A percentile compares a stretch with the other conserved stretches of the same genome.
Conservation (phyloP, 2,113 vertebrate genomes). For the Ptilorrhoa leucosticta region DNA sequence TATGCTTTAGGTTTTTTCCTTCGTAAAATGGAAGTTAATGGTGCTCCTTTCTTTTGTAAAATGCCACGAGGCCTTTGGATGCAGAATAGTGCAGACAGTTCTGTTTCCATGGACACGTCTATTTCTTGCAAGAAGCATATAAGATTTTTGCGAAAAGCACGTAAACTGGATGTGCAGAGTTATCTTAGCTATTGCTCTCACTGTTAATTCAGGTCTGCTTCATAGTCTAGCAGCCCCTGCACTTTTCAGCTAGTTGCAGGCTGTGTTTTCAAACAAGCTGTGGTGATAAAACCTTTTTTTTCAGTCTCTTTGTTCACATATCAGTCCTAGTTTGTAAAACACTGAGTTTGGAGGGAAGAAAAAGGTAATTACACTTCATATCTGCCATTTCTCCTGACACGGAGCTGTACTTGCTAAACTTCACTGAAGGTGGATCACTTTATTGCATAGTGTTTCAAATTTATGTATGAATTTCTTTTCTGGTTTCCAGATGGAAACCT, state of each 20-base stretch:
- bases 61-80: neutral
- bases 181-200: neutral
- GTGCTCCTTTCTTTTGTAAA: neutral
- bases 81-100: neutral
- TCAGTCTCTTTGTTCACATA: conserved; percentile 49
- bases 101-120: neutral
- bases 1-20: neutral
- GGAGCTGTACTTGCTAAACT: neutral
- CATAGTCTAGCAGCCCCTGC: neutral
- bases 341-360: neutral
- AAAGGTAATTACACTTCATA: conserved; percentile 52
- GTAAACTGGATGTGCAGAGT: neutral
- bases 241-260: conserved; percentile 2
- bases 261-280: neutral
- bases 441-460: neutral
- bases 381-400: conserved; percentile 21
- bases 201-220: neutral
- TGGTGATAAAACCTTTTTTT: conserved; percentile 14
- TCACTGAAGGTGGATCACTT: neutral
- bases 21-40: neutral
- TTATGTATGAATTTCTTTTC: neutral
- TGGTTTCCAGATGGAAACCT: neutral
- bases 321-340: conserved; percentile 72
- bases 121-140: neutral
- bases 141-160: neutral